These are phyloP conservation scores for Rhizomys pruinosus DNA, from an alignment of 2,113 vertebrate species.

Conservation along the genomic window DNA sequence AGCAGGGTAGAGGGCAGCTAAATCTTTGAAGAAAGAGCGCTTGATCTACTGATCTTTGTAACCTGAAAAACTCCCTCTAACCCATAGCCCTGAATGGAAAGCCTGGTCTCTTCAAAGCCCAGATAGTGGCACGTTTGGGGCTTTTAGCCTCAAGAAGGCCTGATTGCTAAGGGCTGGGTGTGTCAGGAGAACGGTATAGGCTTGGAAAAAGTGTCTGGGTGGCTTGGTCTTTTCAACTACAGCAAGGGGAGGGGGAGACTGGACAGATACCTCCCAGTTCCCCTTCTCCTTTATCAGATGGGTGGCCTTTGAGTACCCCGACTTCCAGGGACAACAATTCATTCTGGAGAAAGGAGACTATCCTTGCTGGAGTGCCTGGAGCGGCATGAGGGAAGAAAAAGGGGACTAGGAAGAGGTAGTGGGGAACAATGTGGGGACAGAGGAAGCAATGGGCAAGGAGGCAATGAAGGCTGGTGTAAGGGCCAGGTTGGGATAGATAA, in stretches of 20 bases:
- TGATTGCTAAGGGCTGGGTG: background rate
- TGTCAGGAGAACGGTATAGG: background rate
- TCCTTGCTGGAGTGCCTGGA: constrained; percentile 95
- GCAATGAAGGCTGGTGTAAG: background rate
- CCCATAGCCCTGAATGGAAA: background rate
- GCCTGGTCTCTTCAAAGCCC: background rate
- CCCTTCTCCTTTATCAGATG: constrained; percentile 86
- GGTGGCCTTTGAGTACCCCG: constrained; percentile 96
- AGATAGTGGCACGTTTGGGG: background rate
- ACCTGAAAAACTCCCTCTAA: constrained; percentile 2
- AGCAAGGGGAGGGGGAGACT: background rate
- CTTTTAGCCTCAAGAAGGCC: background rate
- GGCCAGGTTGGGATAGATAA: background rate
- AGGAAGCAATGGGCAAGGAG: background rate
- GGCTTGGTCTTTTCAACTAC: background rate
- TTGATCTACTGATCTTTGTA: background rate
- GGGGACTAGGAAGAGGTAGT: too few relatives aligned
- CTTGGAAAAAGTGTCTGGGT: background rate
- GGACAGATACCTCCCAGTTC: background rate
- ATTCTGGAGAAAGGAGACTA: constrained; percentile 98
- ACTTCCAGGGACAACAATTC: constrained; percentile 98
- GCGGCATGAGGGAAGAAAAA: too few relatives aligned
- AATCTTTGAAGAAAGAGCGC: background rate
- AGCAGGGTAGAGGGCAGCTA: background rate
- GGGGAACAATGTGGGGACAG: background rate